Percentiles rank a stretch among this genome's conserved stretches.
These are phyloP conservation scores for Oryctolagus cuniculus DNA, from an alignment of 2,113 vertebrate genomes.

Conservation along the genomic window mOryCun1.1 NC_091441.1:115486001-115486500, in stretches of 20 bases:
- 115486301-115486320: no score
- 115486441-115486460: not conserved
- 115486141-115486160: no score
- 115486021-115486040: no score
- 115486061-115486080: no score
- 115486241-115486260: not conserved
- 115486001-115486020: no score
- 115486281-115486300: no score
- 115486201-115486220: not conserved
- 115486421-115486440: not conserved
- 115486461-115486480: not conserved
- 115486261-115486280: not conserved
- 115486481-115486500: not conserved
- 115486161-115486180: not conserved
- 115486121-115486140: no score
- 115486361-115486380: not conserved
- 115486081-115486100: no score
- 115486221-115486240: not conserved
- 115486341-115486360: no score
- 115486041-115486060: no score
- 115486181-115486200: not conserved
- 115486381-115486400: slow-evolving; percentile 3
- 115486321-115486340: no score
- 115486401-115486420: not conserved
- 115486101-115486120: no score